Percentiles rank a stretch among this genome's conserved stretches.
Conservation (phyloP, 2,797 vertebrate species). For the Aphelocoma californica region DNA sequence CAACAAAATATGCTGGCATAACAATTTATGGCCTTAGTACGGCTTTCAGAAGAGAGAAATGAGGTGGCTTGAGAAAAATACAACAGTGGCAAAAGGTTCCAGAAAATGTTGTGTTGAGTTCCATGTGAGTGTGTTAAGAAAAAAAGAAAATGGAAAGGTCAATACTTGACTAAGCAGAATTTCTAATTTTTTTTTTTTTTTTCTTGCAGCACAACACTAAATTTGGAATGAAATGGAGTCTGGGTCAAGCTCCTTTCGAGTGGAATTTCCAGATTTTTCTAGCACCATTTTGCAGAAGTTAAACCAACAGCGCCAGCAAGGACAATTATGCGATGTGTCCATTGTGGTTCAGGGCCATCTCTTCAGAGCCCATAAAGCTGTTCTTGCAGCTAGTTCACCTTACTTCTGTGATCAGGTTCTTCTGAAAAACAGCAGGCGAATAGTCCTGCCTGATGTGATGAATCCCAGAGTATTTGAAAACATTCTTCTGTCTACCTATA, state of each 20-base stretch:
- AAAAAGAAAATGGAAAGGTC: neutral
- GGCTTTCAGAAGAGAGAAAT: neutral
- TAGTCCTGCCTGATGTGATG: slow-evolving; percentile 87
- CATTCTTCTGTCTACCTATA: slow-evolving; percentile 85
- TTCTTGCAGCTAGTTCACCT: slow-evolving; percentile 87
- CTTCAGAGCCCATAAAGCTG: slow-evolving; percentile 86
- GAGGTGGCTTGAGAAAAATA: neutral
- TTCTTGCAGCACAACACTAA: slow-evolving; percentile 67
- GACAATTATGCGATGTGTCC: slow-evolving; percentile 86
- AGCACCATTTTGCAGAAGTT: slow-evolving; percentile 86
- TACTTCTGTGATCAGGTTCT: slow-evolving; percentile 90
- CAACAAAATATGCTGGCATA: neutral
- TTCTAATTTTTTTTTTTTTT: neutral
- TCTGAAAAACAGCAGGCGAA: slow-evolving; percentile 85
- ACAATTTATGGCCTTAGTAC: neutral
- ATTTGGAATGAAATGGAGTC: slow-evolving; percentile 83
- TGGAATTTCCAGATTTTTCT: slow-evolving; percentile 88
- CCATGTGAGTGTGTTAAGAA: neutral
- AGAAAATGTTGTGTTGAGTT: neutral
- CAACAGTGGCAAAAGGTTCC: neutral
- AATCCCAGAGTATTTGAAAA: slow-evolving; percentile 86
- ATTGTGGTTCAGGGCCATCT: slow-evolving; percentile 86
- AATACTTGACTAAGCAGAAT: neutral
- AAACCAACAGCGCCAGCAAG: slow-evolving; percentile 87
- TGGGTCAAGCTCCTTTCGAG: slow-evolving; percentile 82